phyloP scores from a whole-genome alignment of 2,888 invertebrate species.

The Nephrotoma appendiculata region DNA sequence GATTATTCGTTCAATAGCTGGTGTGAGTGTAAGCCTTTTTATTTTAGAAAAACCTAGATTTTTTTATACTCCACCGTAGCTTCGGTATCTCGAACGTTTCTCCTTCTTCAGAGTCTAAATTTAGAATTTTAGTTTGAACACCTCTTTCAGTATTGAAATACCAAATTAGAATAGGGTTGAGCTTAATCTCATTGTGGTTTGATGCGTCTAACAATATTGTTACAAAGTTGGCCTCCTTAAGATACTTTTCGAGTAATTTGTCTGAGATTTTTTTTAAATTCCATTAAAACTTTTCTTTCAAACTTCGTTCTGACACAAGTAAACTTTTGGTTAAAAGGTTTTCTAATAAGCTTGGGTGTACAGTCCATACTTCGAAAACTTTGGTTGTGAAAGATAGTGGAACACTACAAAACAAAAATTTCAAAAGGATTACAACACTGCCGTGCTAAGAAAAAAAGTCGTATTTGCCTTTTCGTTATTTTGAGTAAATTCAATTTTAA shows the following conservation, averaged over 20 bases:
- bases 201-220: constrained; percentile 11
- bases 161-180: constrained; percentile 11
- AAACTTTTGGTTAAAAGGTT: constrained; percentile 8
- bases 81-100: constrained; percentile 6
- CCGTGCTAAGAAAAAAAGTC: no score
- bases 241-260: not conserved
- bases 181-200: constrained; percentile 14
- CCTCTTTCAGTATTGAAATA: not conserved
- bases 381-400: constrained; percentile 7
- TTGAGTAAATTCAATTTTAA: no score
- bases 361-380: constrained; percentile 11
- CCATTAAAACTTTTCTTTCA: not conserved
- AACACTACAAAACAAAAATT: no score
- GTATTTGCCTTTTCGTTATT: no score
- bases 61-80: not conserved
- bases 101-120: not conserved
- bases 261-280: not conserved
- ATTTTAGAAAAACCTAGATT: not conserved
- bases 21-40: not conserved
- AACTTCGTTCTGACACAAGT: constrained; percentile 3
- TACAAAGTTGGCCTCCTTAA: constrained; percentile 5
- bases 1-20: not conserved
- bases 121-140: not conserved
- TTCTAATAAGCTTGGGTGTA: constrained; percentile 7
- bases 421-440: no score